Evolutionary conservation across 2,888 invertebrate species (phyloP).

Genomic region (Cantharis lateralis): DNA sequence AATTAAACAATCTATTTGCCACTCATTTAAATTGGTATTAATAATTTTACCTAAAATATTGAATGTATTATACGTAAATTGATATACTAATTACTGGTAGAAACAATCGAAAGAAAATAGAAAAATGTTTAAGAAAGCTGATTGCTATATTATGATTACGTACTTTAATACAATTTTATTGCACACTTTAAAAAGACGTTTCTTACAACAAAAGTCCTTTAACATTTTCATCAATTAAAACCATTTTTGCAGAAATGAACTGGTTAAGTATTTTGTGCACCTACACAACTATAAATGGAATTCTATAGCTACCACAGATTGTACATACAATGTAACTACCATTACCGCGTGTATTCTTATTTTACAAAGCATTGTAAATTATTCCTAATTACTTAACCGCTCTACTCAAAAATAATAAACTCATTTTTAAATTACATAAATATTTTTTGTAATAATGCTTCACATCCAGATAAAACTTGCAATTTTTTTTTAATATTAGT

Average conservation of each 20-base stretch:
- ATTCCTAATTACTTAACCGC: background rate
- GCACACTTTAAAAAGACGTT: background rate
- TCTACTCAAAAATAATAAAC: background rate
- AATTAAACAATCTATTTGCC: background rate
- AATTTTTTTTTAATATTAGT: background rate
- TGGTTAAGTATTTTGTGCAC: background rate
- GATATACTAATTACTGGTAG: no score
- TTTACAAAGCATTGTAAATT: background rate
- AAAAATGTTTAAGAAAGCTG: no score
- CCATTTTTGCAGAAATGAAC: background rate
- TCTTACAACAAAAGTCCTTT: background rate
- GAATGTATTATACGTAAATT: no score
- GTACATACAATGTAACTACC: no score
- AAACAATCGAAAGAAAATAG: no score
- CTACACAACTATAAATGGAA: background rate
- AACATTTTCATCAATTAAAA: background rate
- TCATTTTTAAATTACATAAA: background rate
- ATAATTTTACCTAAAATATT: no score
- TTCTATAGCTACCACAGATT: background rate
- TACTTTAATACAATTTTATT: background rate
- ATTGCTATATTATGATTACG: no score
- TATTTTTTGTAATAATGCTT: background rate
- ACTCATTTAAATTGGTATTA: no score
- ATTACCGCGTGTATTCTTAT: background rate
- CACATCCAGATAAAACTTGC: background rate